Evolutionary conservation across 2,797 vertebrate genomes (phyloP), one percentile per base, ranked within the genome.

Genomic region (Danio aesculapii): DNA sequence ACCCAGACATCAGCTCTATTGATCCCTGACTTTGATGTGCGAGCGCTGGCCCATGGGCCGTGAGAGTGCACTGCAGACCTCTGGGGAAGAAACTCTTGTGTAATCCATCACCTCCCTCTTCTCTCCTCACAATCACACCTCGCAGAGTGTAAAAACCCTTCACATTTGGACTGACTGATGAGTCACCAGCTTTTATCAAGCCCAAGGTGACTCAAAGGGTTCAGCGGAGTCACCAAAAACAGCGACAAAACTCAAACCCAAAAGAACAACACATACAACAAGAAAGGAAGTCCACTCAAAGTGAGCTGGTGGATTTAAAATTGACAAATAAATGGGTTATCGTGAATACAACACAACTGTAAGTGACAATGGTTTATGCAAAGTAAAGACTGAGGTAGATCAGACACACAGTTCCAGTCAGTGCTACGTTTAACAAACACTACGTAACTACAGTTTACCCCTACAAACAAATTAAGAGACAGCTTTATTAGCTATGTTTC

Each of bases 161-260:
- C 61, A 67, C 71, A 78, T 69, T 59, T 80, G 64, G 74, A 67
- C 69, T 66, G 84, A 87, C 76, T 74, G 74, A 85, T 75, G 82
- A 69, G 59, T 84, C 70, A 75, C 81, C 7, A 53, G 71, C 57
- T 67, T 63, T 64, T 75, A 85, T 84, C 83, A 84, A 83, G 61
- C 57, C 69, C 66, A 43, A 39, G 39, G 41, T 66, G 49, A 64
- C 74, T 17, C 16, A 21, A 13, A 50, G 41, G 52, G 74, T 2
- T 14, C 39, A 44, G 8, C 12, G 11, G 30, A 55, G 6, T 52
- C 30, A 1, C 30, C 30, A 3, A 30, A 30, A 30, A 30, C 30
- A 30, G 1, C 3, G 30, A 30, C 30, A 3, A 30, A 30, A 30
- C 30, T 1, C 30, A 30, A 43, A 17, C 52, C 8, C 74, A 6